Evolutionary conservation across 2,113 vertebrate genomes (phyloP).

Genomic region (Fulmarus glacialis): DNA sequence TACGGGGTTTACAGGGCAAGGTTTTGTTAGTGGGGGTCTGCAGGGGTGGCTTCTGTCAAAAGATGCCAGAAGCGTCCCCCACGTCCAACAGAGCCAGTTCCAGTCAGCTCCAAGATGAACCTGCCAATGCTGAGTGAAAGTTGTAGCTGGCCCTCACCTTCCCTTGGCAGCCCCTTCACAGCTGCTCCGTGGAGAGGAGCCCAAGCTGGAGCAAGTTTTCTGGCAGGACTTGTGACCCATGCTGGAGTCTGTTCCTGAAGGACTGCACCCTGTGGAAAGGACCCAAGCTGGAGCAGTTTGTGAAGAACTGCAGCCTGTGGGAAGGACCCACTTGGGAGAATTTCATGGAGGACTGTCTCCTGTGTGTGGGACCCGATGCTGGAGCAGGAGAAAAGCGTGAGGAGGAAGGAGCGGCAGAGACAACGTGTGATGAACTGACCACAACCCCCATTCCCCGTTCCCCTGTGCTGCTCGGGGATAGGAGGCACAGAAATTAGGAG

Average conservation of each 20-base stretch:
- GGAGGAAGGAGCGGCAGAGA: not conserved
- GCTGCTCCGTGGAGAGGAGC: not conserved
- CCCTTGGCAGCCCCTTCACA: too few relatives aligned
- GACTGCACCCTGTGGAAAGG: not conserved
- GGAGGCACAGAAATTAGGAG: not conserved
- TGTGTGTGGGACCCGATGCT: fast-evolving
- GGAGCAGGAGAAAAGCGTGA: fast-evolving
- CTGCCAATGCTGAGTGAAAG: too few relatives aligned
- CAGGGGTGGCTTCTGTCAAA: too few relatives aligned
- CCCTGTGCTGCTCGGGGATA: not conserved
- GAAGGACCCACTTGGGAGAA: not conserved
- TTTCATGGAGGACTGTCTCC: not conserved
- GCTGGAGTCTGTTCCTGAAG: not conserved
- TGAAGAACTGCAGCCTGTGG: not conserved
- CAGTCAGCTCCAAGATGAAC: too few relatives aligned
- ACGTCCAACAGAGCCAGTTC: too few relatives aligned
- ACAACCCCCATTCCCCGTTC: fast-evolving
- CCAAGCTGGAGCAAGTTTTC: fast-evolving
- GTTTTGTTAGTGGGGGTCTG: not conserved
- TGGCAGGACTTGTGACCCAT: not conserved
- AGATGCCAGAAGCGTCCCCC: too few relatives aligned
- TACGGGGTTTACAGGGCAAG: not conserved
- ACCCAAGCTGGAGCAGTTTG: fast-evolving
- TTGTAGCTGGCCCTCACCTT: too few relatives aligned
- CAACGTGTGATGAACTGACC: fast-evolving